A percentile compares a stretch with the other conserved stretches of the same genome.
Evolutionary conservation across 1,140 invertebrate genomes (phyloP).

Genomic region (Drosophila malerkotliana): DNA sequence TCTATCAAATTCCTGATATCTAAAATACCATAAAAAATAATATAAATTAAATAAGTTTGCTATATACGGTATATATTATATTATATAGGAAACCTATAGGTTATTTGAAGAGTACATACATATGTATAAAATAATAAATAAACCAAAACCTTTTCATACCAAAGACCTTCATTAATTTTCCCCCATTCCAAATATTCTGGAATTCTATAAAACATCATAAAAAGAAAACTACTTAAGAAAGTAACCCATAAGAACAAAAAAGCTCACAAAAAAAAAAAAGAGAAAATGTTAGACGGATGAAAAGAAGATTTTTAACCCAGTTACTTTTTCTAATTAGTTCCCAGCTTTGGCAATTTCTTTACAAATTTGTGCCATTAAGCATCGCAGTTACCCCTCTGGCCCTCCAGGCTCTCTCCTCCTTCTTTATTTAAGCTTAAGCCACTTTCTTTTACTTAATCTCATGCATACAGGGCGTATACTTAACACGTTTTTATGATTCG

Average conservation of each 20-base stretch:
- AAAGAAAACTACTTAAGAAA: not conserved
- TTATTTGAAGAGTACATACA: too few relatives aligned
- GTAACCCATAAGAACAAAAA: not conserved
- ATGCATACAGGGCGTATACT: slow-evolving; percentile 40
- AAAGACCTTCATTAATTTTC: slow-evolving; percentile 2
- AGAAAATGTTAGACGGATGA: slow-evolving; percentile 10
- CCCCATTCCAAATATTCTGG: not conserved
- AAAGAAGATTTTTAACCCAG: slow-evolving; percentile 40
- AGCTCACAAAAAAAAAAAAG: not conserved
- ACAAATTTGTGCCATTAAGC: slow-evolving; percentile 50
- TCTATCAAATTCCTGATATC: too few relatives aligned
- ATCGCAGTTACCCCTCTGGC: not conserved
- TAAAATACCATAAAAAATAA: too few relatives aligned
- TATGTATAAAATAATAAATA: not conserved
- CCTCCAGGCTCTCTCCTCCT: not conserved
- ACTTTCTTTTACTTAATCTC: slow-evolving; percentile 17
- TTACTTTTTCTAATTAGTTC: slow-evolving; percentile 52
- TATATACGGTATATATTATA: too few relatives aligned
- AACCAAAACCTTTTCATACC: not conserved
- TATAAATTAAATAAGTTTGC: too few relatives aligned
- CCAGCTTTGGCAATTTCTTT: slow-evolving; percentile 50
- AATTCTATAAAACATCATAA: not conserved
- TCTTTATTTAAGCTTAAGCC: not conserved
- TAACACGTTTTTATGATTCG: slow-evolving; percentile 51
- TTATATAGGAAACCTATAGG: too few relatives aligned